A percentile compares a stretch with the other conserved stretches of the same genome.
Evolutionary conservation across 1,140 invertebrate species (phyloP).

Genomic region (Trypoxylus dichotomus): DNA sequence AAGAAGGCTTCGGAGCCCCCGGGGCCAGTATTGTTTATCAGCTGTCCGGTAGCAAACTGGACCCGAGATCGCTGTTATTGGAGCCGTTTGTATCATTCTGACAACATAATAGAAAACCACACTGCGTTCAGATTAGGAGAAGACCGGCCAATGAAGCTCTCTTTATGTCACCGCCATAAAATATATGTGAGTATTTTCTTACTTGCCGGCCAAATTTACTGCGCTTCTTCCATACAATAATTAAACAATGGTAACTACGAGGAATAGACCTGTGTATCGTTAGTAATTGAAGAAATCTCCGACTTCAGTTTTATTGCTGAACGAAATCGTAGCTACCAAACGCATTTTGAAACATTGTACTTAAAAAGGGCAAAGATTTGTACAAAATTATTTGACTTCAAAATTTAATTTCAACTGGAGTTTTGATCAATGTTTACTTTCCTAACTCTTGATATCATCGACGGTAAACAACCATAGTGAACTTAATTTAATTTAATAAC

Average conservation of each 20-base stretch:
- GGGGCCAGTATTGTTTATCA: slow-evolving; percentile 49
- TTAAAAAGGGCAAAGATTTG: no score
- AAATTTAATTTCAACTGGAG: no score
- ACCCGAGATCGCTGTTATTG: slow-evolving; percentile 47
- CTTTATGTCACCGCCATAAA: slow-evolving; percentile 40
- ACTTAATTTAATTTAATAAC: no score
- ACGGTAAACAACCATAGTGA: no score
- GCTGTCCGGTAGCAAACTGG: slow-evolving; percentile 47
- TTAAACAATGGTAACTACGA: not conserved
- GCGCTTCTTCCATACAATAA: not conserved
- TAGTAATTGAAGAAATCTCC: not conserved
- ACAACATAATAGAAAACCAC: slow-evolving; percentile 51
- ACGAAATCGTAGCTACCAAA: no score
- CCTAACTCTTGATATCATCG: no score
- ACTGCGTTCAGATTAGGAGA: slow-evolving; percentile 47
- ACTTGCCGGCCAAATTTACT: not conserved
- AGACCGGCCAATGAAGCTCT: slow-evolving; percentile 30
- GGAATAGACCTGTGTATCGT: no score
- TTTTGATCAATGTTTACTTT: no score
- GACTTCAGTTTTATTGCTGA: not conserved
- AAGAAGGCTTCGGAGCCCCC: slow-evolving; percentile 33
- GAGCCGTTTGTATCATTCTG: slow-evolving; percentile 51
- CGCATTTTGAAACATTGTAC: not conserved
- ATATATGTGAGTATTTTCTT: not conserved
- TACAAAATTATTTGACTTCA: no score